Percentiles rank a stretch among this genome's conserved stretches.
Evolutionary conservation across 1,140 invertebrate species (phyloP).

Genomic region (Teleogryllus occipitalis): DNA sequence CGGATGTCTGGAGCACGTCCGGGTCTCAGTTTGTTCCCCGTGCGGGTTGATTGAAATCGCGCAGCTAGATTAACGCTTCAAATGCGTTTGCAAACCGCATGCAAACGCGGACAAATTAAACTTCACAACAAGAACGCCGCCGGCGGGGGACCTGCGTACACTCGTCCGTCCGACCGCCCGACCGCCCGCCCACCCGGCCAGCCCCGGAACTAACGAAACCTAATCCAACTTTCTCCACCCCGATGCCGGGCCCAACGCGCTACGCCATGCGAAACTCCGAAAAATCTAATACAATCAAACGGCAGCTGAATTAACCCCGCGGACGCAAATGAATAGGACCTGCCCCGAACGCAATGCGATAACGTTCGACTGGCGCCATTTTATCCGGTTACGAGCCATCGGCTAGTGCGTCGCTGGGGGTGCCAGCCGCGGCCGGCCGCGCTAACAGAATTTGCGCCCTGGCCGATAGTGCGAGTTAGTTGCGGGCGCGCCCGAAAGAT

Average conservation of each 20-base stretch:
- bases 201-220: neutral
- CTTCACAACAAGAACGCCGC: neutral
- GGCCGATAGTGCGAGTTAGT: too few species aligned
- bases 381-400: neutral
- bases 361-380: neutral
- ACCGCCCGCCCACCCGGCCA: neutral
- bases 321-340: neutral
- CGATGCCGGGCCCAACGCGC: neutral
- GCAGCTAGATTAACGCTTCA: neutral
- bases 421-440: too few species aligned
- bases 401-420: too few species aligned
- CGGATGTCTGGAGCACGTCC: neutral
- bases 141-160: neutral
- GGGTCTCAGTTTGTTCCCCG: neutral
- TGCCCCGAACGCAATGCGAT: neutral
- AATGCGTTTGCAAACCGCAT: slow-evolving; percentile 3
- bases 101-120: neutral
- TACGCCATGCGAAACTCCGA: neutral
- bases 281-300: slow-evolving; percentile 2
- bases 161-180: neutral
- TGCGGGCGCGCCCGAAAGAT: too few species aligned
- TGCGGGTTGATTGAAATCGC: neutral
- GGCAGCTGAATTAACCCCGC: neutral
- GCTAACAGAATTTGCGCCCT: too few species aligned
- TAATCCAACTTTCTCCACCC: slow-evolving; percentile 1